Conservation (phyloP, 2,113 vertebrate genomes). For the Ciconia boyciana region DNA sequence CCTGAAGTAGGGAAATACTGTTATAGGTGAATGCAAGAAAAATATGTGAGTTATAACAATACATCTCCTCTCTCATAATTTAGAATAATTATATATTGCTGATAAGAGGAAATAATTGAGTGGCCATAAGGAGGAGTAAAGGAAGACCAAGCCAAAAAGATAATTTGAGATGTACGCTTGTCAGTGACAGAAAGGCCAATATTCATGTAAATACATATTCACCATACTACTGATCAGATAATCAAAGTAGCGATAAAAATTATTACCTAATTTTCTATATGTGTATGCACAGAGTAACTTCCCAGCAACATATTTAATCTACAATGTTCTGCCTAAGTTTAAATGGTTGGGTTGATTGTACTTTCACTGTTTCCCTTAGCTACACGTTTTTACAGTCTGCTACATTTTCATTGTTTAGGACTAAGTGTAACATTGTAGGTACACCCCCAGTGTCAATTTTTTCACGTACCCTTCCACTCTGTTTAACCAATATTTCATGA, state of each 20-base stretch:
- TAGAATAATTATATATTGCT: background rate
- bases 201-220: background rate
- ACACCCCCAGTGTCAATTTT: background rate
- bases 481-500: background rate
- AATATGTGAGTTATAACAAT: background rate
- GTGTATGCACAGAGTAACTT: background rate
- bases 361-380: background rate
- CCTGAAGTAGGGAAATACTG: conserved; percentile 43
- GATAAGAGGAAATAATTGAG: background rate
- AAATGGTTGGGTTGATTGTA: background rate
- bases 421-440: background rate
- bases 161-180: background rate
- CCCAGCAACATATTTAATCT: background rate
- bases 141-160: background rate
- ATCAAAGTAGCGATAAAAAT: background rate
- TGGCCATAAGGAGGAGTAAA: background rate
- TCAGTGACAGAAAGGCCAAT: background rate
- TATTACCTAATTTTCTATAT: background rate
- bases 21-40: background rate
- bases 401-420: background rate
- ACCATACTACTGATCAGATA: background rate
- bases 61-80: background rate
- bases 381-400: background rate
- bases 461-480: background rate
- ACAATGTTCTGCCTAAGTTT: background rate